Evolutionary conservation across 2,888 invertebrate genomes (phyloP).

Genomic region (Xestia sexstrigata): DNA sequence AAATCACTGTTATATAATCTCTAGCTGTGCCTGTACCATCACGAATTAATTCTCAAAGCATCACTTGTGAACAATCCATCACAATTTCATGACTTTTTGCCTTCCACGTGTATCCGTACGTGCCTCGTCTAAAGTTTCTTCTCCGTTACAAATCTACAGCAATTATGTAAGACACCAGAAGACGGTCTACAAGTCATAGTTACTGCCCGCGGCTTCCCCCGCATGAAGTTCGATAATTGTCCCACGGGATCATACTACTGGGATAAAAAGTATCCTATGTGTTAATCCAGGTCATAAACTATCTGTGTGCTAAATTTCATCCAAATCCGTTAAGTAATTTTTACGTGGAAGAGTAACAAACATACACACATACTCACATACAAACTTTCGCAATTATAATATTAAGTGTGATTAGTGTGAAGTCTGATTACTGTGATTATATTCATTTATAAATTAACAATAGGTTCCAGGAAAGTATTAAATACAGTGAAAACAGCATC

Average conservation of each 20-base stretch:
- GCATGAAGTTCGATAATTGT: no score
- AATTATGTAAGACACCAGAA: slow-evolving; percentile 31
- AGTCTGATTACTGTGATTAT: background rate
- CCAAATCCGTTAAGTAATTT: no score
- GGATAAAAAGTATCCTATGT: no score
- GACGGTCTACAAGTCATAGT: no score
- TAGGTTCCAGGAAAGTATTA: slow-evolving; percentile 51
- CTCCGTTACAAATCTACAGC: slow-evolving; percentile 15
- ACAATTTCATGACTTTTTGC: slow-evolving; percentile 37
- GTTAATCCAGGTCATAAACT: no score
- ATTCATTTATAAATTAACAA: slow-evolving; percentile 40
- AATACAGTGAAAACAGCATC: slow-evolving; percentile 59
- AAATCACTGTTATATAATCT: background rate
- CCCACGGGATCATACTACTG: no score
- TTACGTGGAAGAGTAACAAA: no score
- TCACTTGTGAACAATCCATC: slow-evolving; percentile 25
- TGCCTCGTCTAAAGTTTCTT: slow-evolving; percentile 26
- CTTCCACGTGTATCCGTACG: slow-evolving; percentile 30
- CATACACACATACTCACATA: no score
- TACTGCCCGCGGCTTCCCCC: no score
- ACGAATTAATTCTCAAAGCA: slow-evolving; percentile 13
- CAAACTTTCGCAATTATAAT: no score
- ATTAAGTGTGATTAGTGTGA: no score
- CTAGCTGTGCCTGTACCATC: background rate
- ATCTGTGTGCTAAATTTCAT: no score